Percentiles rank a stretch among this genome's conserved stretches.
phyloP scores from a whole-genome alignment of 2,888 invertebrate species.

The Darwinula stevensoni region DNA sequence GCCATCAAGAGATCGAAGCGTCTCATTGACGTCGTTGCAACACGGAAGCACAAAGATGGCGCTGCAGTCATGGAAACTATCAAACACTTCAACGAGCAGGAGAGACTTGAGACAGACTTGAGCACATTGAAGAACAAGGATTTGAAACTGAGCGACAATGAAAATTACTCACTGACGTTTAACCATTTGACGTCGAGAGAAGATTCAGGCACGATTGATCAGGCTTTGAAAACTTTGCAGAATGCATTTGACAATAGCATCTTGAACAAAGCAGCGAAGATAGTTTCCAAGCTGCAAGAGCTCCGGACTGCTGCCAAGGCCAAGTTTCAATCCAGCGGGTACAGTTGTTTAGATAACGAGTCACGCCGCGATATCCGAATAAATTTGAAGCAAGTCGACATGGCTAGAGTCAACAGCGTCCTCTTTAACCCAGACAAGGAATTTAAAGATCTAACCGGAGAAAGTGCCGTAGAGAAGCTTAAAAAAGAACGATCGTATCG shows the following conservation, averaged over 20 bases:
- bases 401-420: background rate
- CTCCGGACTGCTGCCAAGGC: slow-evolving; percentile 1
- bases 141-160: slow-evolving; percentile 1
- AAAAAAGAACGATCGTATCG: slow-evolving; percentile 1
- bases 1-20: slow-evolving; percentile 1
- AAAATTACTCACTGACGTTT: slow-evolving; percentile 1
- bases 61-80: slow-evolving; percentile 2
- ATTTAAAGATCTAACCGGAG: background rate
- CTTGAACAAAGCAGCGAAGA: too few species aligned
- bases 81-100: slow-evolving; percentile 2
- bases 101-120: slow-evolving; percentile 1
- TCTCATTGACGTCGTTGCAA: slow-evolving; percentile 1
- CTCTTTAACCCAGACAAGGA: slow-evolving; percentile 1
- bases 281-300: background rate
- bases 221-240: background rate
- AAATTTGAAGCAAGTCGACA: background rate
- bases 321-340: slow-evolving; percentile 1
- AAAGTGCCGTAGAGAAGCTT: slow-evolving; percentile 1
- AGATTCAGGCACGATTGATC: slow-evolving; percentile 2
- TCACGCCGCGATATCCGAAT: slow-evolving; percentile 1
- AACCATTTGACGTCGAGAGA: slow-evolving; percentile 1
- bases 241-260: slow-evolving; percentile 2
- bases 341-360: slow-evolving; percentile 2
- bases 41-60: slow-evolving; percentile 1
- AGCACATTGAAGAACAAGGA: slow-evolving; percentile 1